phyloP scores from a whole-genome alignment of 2,888 invertebrate species.

The Euproctis similis region DNA sequence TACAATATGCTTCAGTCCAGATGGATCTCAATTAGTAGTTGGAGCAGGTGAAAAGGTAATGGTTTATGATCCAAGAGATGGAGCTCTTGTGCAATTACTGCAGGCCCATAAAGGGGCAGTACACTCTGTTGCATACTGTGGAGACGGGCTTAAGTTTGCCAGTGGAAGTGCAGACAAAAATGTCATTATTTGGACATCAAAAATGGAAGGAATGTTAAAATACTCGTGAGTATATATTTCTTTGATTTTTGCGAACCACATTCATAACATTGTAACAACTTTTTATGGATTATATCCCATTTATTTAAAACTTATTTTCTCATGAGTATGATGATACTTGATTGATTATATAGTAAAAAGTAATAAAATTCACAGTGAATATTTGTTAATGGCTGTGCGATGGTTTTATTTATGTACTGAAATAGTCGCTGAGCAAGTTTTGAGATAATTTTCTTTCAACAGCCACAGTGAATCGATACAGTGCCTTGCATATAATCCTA shows the following conservation, averaged over 20 bases:
- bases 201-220: constrained; percentile 95
- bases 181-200: constrained; percentile 98
- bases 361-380: too few relatives aligned
- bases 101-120: constrained; percentile 98
- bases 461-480: constrained; percentile 98
- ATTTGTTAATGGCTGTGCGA: background rate
- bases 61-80: constrained; percentile 95
- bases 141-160: constrained; percentile 96
- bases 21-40: constrained; percentile 94
- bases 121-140: constrained; percentile 92
- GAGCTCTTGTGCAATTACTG: constrained; percentile 91
- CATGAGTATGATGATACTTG: too few relatives aligned
- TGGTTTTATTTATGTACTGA: constrained; percentile 1
- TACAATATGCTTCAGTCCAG: constrained; percentile 96
- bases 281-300: too few relatives aligned
- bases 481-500: constrained; percentile 95
- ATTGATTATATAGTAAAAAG: too few relatives aligned
- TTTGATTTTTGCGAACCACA: too few relatives aligned
- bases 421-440: too few relatives aligned
- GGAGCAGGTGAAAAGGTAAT: constrained; percentile 96
- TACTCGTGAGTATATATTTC: constrained; percentile 94
- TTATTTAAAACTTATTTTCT: too few relatives aligned
- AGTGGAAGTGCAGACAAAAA: constrained; percentile 98
- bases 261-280: too few relatives aligned
- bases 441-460: constrained; percentile 9